Percentiles rank a stretch among this genome's conserved stretches.
Conservation (phyloP, 2,113 vertebrate genomes). For the Lamprotornis superbus region DNA sequence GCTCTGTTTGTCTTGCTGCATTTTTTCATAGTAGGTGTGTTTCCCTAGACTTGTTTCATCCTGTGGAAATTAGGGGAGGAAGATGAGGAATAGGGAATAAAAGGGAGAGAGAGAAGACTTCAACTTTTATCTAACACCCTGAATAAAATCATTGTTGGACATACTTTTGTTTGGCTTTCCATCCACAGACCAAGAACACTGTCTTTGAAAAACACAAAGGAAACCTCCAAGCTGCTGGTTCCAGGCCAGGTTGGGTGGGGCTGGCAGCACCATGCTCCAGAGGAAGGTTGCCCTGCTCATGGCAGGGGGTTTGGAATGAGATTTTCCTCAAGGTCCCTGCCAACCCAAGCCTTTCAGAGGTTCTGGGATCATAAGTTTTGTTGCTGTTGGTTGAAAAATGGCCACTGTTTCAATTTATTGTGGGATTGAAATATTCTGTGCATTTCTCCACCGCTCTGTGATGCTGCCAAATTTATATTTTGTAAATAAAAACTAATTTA, state of each 20-base stretch:
- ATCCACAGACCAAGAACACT: not conserved
- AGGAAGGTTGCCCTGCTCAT: not conserved
- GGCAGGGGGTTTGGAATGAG: accelerated
- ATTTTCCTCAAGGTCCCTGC: not conserved
- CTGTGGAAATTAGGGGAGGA: not conserved
- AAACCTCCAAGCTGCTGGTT: not conserved
- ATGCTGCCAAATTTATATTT: not conserved
- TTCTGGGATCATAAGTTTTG: not conserved
- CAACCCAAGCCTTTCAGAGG: not conserved
- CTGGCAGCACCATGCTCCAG: not conserved
- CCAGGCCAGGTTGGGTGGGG: not conserved
- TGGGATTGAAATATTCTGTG: not conserved
- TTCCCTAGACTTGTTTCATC: not conserved
- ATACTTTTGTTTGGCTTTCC: not conserved
- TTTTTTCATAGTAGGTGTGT: not conserved
- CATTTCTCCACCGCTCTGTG: not conserved
- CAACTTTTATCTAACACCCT: not conserved
- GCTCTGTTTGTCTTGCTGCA: not conserved
- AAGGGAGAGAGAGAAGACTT: not conserved
- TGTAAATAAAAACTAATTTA: not conserved
- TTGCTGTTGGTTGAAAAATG: not conserved
- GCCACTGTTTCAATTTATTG: not conserved
- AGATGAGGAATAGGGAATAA: not conserved
- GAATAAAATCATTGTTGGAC: not conserved
- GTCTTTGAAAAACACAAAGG: not conserved